These are phyloP conservation scores for Dermolepida albohirtum DNA, from an alignment of 2,888 invertebrate species.

Conservation along the genomic window DNA sequence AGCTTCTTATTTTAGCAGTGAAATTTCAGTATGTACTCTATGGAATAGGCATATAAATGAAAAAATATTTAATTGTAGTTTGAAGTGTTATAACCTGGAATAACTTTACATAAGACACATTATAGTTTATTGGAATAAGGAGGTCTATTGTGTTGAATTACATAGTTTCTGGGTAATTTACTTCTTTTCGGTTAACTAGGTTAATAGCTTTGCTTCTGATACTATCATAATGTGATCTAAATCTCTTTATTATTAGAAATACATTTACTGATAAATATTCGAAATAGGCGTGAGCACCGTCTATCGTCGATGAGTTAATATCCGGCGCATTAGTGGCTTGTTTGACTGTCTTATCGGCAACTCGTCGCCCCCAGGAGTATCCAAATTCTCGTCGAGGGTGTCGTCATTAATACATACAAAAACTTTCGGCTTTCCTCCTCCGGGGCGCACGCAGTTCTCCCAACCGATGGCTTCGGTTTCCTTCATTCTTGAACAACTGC, in stretches of 20 bases:
- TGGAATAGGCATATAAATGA: no score
- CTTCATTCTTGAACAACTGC: conserved; percentile 12
- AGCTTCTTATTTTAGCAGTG: no score
- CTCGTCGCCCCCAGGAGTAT: conserved; percentile 8
- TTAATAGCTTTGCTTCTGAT: neutral
- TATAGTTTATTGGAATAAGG: no score
- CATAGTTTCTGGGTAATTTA: no score
- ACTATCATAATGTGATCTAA: neutral
- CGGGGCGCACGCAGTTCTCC: conserved; percentile 1
- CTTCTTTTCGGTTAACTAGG: no score
- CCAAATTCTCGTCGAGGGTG: conserved; percentile 24
- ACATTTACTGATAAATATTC: conserved; percentile 8
- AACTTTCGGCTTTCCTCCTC: conserved; percentile 1
- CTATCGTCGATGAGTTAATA: conserved; percentile 9
- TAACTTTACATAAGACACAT: no score
- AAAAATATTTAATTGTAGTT: no score
- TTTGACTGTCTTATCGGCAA: conserved; percentile 5
- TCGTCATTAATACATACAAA: conserved; percentile 9
- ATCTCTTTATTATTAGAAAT: conserved; percentile 5
- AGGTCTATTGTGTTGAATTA: no score
- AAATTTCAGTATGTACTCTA: no score
- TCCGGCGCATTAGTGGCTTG: conserved; percentile 20
- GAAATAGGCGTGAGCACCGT: neutral
- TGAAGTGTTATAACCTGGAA: no score
- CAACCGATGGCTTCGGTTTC: conserved; percentile 2